Evolutionary conservation across 2,888 invertebrate genomes (phyloP).

Genomic region (Trachelus tabidus): DNA sequence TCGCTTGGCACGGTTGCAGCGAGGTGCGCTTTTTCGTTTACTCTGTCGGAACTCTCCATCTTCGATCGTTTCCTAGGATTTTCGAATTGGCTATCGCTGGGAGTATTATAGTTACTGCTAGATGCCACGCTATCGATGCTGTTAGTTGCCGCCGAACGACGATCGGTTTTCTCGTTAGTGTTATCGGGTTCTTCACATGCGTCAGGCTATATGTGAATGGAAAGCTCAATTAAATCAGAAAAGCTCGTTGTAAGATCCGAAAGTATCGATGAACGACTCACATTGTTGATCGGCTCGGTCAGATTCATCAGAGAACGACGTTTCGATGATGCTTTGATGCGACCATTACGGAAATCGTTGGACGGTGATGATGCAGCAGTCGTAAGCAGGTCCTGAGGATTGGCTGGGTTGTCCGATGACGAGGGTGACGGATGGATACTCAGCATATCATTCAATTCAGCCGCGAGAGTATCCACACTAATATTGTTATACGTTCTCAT

Average conservation of each 20-base stretch:
- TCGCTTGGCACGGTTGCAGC: neutral
- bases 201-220: too few species aligned
- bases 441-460: conserved; percentile 60
- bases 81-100: conserved; percentile 39
- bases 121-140: neutral
- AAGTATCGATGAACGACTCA: too few species aligned
- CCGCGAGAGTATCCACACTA: conserved; percentile 57
- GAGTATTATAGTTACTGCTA: conserved; percentile 29
- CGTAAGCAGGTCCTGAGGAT: conserved; percentile 60
- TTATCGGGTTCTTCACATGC: too few species aligned
- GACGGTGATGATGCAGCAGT: conserved; percentile 59
- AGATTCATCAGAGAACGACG: conserved; percentile 8
- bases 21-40: neutral
- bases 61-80: conserved; percentile 57
- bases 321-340: neutral
- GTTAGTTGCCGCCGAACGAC: too few species aligned
- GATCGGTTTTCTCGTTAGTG: too few species aligned
- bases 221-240: too few species aligned
- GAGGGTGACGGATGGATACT: conserved; percentile 61
- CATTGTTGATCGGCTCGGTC: neutral
- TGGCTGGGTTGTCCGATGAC: conserved; percentile 33
- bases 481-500: conserved; percentile 58
- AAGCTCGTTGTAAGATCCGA: too few species aligned
- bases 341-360: neutral
- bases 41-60: conserved; percentile 42